Conservation (phyloP, 2,113 vertebrate genomes). For the Xiphias gladius region DNA sequence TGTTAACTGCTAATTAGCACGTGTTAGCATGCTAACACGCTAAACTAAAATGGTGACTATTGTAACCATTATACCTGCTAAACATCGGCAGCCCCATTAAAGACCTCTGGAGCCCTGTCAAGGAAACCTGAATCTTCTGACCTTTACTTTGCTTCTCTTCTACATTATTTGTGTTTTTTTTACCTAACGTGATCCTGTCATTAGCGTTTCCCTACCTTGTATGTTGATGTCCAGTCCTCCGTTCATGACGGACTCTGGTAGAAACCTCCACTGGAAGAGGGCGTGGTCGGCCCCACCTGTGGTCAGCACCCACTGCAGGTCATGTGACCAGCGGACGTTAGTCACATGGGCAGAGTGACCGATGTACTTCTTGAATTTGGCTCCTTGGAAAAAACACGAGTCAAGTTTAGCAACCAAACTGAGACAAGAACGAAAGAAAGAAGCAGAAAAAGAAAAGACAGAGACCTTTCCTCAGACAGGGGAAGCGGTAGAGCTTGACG, state of each 20-base stretch:
- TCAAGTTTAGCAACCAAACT: background rate
- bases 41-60: too few species aligned
- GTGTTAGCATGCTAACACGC: too few species aligned
- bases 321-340: conserved; percentile 95
- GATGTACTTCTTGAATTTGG: conserved; percentile 94
- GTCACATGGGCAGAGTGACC: conserved; percentile 97
- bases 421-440: too few species aligned
- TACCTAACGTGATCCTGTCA: too few species aligned
- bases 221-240: conserved; percentile 86
- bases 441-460: accelerated
- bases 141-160: background rate
- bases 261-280: conserved; percentile 96
- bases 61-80: too few species aligned
- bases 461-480: conserved; percentile 92
- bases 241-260: conserved; percentile 92
- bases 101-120: too few species aligned
- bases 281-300: conserved; percentile 96
- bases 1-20: too few species aligned
- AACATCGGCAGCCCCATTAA: too few species aligned
- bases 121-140: too few species aligned
- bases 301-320: conserved; percentile 95
- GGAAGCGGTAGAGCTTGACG: conserved; percentile 93
- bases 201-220: conserved; percentile 79
- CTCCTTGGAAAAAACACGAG: conserved; percentile 81
- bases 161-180: too few species aligned